These are phyloP conservation scores for Genyomyrus donnyi DNA, from an alignment of 2,113 vertebrate genomes.

Conservation along the genomic window DNA sequence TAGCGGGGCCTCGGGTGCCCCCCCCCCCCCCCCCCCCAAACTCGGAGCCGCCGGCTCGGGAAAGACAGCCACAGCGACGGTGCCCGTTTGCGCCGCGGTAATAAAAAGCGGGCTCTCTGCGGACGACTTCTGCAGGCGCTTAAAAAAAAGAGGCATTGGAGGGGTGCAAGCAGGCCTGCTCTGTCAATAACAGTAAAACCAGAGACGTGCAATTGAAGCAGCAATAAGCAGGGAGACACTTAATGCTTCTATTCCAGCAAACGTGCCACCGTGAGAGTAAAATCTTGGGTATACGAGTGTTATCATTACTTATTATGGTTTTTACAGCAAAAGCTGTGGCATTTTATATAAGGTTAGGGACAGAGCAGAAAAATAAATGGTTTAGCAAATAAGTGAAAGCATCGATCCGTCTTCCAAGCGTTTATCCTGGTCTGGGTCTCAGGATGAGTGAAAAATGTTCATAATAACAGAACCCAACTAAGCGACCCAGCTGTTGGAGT, in stretches of 20 bases:
- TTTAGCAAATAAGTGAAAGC: not conserved
- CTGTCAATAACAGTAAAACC: not conserved
- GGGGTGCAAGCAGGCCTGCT: not conserved
- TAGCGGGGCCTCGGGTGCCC: not conserved
- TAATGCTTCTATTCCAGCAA: not conserved
- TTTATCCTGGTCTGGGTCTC: not conserved
- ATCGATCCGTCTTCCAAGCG: not conserved
- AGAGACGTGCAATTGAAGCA: not conserved
- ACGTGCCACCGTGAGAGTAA: not conserved
- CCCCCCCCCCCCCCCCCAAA: no score
- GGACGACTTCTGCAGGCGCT: not conserved
- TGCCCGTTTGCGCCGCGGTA: not conserved
- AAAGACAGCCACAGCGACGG: not conserved
- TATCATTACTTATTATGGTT: not conserved
- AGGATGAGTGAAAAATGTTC: not conserved
- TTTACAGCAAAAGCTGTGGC: not conserved
- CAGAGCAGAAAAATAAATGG: not conserved
- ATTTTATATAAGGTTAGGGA: not conserved
- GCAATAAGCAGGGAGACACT: not conserved
- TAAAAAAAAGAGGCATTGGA: not conserved
- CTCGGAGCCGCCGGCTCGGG: no score
- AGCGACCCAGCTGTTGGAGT: not conserved
- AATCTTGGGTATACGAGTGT: not conserved
- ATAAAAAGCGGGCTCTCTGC: not conserved
- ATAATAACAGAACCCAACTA: not conserved